Conservation (phyloP, 1,140 invertebrate genomes). For the Leptestheria dahalacensis region DNA sequence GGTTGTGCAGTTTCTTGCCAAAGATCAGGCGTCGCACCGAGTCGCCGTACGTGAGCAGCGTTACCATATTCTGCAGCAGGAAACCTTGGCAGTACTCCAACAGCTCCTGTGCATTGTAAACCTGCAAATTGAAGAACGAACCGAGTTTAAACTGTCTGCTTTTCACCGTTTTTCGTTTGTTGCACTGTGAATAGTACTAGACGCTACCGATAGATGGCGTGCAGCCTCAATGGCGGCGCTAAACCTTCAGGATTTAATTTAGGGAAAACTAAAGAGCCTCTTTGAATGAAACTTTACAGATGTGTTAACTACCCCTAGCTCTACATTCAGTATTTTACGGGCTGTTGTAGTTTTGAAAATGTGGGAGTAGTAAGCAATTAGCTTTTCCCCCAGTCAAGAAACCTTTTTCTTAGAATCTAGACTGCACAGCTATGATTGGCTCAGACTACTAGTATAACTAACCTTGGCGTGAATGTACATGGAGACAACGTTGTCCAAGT, state of each 20-base stretch:
- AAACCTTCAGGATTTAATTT: too few species aligned
- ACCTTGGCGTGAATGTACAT: conserved; percentile 89
- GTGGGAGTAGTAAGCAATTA: too few species aligned
- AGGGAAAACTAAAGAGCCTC: too few species aligned
- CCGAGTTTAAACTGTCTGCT: background rate
- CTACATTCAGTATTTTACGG: too few species aligned
- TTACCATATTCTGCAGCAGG: conserved; percentile 81
- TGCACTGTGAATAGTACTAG: too few species aligned
- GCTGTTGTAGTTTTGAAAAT: too few species aligned
- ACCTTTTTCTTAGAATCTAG: background rate
- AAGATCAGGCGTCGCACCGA: conserved; percentile 74
- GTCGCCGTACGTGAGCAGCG: conserved; percentile 76
- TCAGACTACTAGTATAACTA: conserved; percentile 14
- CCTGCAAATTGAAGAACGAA: conserved; percentile 33
- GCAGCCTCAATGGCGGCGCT: too few species aligned
- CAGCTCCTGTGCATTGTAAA: conserved; percentile 70
- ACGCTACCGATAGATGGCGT: too few species aligned
- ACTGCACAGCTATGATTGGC: conserved; percentile 7
- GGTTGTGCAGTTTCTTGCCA: conserved; percentile 74
- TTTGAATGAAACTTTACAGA: too few species aligned
- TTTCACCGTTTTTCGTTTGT: too few species aligned
- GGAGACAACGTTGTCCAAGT: conserved; percentile 75
- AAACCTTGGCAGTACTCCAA: conserved; percentile 82
- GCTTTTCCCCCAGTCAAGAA: too few species aligned
- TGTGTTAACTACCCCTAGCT: too few species aligned